Conservation (phyloP, 2,888 invertebrate species). For the Patella ulyssiponensis region DNA sequence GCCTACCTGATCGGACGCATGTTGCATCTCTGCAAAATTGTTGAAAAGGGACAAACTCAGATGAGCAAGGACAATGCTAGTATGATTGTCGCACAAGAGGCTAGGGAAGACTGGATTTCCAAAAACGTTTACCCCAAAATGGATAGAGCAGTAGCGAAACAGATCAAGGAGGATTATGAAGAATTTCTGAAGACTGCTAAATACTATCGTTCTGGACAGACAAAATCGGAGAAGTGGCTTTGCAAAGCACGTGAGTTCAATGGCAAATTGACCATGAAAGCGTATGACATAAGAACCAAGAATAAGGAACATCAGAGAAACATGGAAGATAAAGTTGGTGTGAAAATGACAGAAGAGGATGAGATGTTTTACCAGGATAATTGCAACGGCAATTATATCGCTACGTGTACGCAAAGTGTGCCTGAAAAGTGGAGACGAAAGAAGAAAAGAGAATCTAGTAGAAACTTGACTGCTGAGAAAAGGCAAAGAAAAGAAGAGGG, state of each 20-base stretch:
- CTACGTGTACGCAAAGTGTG: background rate
- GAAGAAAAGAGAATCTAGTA: background rate
- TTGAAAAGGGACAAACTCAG: background rate
- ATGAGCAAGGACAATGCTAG: background rate
- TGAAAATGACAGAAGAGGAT: background rate
- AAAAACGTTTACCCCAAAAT: background rate
- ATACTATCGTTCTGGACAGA: background rate
- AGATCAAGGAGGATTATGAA: background rate
- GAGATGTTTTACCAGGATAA: background rate
- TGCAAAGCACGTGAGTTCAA: background rate
- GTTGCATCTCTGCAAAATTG: background rate
- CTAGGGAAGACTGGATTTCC: background rate
- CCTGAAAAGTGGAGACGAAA: background rate
- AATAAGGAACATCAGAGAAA: background rate
- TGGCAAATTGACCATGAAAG: background rate
- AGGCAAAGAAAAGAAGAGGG: too few relatives aligned
- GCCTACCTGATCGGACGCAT: background rate
- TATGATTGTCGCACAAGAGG: background rate
- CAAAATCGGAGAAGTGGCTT: background rate
- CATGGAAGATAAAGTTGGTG: background rate
- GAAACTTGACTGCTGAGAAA: background rate
- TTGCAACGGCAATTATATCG: background rate
- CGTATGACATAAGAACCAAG: background rate
- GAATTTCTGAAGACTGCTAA: background rate
- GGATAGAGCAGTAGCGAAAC: background rate